These are phyloP conservation scores for Xenopus borealis DNA, from an alignment of 2,113 vertebrate species.

Conservation along the genomic window DNA sequence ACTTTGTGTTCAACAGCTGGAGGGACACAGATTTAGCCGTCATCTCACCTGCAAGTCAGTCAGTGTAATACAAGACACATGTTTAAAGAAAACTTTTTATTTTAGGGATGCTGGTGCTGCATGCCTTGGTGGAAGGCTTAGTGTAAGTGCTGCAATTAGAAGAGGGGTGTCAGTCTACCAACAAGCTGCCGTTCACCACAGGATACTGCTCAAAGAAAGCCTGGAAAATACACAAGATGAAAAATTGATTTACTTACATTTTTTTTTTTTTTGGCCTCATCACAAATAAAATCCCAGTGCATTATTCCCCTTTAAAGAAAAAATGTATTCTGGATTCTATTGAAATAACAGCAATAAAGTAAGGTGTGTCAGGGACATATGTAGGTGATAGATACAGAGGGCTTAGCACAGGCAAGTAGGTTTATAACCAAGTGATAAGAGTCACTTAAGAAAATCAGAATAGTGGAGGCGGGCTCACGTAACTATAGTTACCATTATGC, in stretches of 20 bases:
- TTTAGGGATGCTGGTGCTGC: neutral
- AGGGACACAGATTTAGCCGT: too few species aligned
- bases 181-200: slow-evolving; percentile 66
- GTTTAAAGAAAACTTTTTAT: slow-evolving; percentile 32
- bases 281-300: too few species aligned
- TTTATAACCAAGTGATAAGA: neutral
- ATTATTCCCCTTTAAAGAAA: too few species aligned
- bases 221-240: slow-evolving; percentile 58
- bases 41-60: too few species aligned
- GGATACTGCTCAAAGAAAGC: slow-evolving; percentile 91
- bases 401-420: neutral
- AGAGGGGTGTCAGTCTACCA: slow-evolving; percentile 67
- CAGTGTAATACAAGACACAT: too few species aligned
- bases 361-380: neutral
- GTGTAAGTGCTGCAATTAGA: too few species aligned
- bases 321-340: too few species aligned
- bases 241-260: neutral
- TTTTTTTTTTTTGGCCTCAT: too few species aligned
- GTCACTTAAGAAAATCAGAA: neutral
- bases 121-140: too few species aligned
- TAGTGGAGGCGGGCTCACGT: slow-evolving; percentile 17
- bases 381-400: neutral
- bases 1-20: too few species aligned
- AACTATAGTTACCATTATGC: slow-evolving; percentile 27
- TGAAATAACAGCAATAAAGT: too few species aligned